These are phyloP conservation scores for Eubasilissa regina DNA, from an alignment of 1,140 invertebrate genomes.

Conservation along the genomic window DNA sequence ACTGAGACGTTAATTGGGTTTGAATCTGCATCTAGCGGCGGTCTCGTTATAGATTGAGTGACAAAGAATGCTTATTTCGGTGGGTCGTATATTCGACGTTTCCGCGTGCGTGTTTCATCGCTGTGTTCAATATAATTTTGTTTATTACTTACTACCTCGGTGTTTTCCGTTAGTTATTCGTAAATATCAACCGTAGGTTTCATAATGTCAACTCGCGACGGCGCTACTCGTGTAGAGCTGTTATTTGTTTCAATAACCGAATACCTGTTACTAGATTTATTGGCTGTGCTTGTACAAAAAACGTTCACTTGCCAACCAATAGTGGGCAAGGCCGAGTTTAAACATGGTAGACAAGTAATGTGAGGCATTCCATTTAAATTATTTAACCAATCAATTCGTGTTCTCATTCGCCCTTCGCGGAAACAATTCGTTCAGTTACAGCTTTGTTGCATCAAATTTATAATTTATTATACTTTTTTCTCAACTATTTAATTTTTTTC, in stretches of 20 bases:
- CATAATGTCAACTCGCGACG: not conserved
- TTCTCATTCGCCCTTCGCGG: constrained; percentile 2
- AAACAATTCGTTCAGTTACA: not conserved
- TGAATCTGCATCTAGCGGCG: constrained; percentile 24
- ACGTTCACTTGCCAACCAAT: not conserved
- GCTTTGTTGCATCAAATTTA: constrained; percentile 2
- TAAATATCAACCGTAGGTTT: not conserved
- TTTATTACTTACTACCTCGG: constrained; percentile 17
- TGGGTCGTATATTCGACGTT: constrained; percentile 22
- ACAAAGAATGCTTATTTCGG: constrained; percentile 27
- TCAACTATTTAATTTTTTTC: too few species aligned
- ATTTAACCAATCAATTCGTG: constrained; percentile 16
- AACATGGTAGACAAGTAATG: constrained; percentile 21
- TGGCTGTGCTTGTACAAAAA: constrained; percentile 7
- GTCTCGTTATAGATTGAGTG: constrained; percentile 32
- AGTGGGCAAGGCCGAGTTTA: constrained; percentile 10
- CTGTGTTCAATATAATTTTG: constrained; percentile 13
- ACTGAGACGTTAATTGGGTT: constrained; percentile 29
- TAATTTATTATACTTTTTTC: not conserved
- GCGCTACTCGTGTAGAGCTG: not conserved
- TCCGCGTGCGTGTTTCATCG: constrained; percentile 31
- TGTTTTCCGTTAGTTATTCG: constrained; percentile 29
- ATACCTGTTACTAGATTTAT: constrained; percentile 12
- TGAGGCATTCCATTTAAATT: not conserved
- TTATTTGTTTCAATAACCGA: constrained; percentile 21